Evolutionary conservation across 2,113 vertebrate species (phyloP).

Genomic region (Zootoca vivipara): DNA sequence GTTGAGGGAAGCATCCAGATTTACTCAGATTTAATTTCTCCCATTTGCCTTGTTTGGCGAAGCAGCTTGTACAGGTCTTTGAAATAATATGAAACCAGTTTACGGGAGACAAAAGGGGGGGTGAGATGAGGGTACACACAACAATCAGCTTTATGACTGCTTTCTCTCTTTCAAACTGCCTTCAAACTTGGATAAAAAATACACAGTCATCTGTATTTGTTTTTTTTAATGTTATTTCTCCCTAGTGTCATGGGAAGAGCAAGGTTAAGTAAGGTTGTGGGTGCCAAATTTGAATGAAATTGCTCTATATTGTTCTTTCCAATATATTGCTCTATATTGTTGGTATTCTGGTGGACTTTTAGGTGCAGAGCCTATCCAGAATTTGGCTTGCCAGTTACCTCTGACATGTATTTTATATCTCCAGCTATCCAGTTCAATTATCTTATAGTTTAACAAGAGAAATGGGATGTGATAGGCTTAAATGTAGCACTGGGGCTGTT

Average conservation of each 20-base stretch:
- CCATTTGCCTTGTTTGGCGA: background rate
- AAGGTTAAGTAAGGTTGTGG: background rate
- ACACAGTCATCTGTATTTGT: background rate
- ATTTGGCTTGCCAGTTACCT: background rate
- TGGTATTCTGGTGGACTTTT: slow-evolving; percentile 2
- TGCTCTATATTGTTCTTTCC: background rate
- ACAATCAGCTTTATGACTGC: background rate
- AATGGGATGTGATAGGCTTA: slow-evolving; percentile 34
- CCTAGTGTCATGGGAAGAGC: background rate
- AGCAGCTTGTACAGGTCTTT: background rate
- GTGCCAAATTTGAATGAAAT: background rate
- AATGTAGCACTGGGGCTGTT: slow-evolving; percentile 20
- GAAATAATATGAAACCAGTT: background rate
- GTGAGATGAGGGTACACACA: background rate
- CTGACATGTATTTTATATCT: background rate
- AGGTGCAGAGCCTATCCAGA: background rate
- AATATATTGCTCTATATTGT: background rate
- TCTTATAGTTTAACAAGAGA: slow-evolving; percentile 33
- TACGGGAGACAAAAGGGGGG: background rate
- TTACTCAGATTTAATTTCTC: background rate
- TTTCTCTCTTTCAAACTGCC: background rate
- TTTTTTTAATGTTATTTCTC: too few relatives aligned
- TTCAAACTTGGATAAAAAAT: background rate
- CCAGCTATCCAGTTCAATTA: slow-evolving; percentile 19
- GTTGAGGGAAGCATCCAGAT: background rate